Conservation (phyloP, 2,797 vertebrate species). For the Platyrinchus mystaceus region DNA sequence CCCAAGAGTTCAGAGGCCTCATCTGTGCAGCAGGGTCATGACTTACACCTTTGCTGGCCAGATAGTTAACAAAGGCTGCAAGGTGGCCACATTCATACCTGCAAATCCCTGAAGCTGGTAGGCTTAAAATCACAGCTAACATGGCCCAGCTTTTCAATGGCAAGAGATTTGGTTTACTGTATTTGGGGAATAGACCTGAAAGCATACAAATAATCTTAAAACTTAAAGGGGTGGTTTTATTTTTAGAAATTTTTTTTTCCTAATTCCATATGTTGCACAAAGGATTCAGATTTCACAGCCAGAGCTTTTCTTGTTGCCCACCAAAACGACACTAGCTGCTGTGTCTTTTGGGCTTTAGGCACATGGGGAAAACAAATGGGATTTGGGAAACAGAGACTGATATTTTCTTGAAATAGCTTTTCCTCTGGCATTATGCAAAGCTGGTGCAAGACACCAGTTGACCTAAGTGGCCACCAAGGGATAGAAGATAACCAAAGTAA, state of each 20-base stretch:
- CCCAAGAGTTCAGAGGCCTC: neutral
- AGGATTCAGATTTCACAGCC: neutral
- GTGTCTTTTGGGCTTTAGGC: neutral
- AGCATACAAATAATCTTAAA: neutral
- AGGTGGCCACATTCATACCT: neutral
- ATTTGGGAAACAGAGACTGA: neutral
- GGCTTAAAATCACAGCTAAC: neutral
- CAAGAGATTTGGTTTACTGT: rapidly evolving
- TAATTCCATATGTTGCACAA: neutral
- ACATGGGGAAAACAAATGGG: neutral
- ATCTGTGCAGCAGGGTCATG: rapidly evolving
- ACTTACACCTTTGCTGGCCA: neutral
- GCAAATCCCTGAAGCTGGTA: neutral
- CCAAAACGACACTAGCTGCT: neutral
- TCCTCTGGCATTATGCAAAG: neutral
- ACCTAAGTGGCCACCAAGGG: neutral
- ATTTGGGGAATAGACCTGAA: neutral
- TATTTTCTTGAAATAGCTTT: neutral
- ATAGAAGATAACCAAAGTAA: neutral
- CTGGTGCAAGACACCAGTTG: neutral
- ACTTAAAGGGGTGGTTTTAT: rapidly evolving
- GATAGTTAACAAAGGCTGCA: neutral
- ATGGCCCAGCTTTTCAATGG: neutral
- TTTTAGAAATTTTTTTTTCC: neutral
- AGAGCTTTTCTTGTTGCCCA: neutral